Conservation (phyloP, 64 coral and sea anemone genomes). For the Stichodactyla mertensii region DNA sequence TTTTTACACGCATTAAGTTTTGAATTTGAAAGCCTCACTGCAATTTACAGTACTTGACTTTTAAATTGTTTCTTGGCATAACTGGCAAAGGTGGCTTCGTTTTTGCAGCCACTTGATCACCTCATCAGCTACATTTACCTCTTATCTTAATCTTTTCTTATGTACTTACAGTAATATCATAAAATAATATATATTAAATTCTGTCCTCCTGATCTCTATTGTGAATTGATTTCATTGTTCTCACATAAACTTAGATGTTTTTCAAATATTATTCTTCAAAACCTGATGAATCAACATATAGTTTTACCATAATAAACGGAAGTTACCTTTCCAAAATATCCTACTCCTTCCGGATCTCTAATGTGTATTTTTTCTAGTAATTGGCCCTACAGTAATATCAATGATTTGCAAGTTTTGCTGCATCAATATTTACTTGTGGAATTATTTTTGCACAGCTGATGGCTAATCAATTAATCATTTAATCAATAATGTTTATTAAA, state of each 20-base stretch:
- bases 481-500: no score
- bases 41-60: not conserved
- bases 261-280: not conserved
- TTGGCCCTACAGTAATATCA: not conserved
- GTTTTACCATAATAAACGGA: not conserved
- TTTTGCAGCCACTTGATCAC: not conserved
- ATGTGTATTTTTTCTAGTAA: not conserved
- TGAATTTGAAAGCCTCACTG: not conserved
- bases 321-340: not conserved
- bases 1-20: slow-evolving; percentile 5
- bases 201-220: not conserved
- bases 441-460: not conserved
- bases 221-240: not conserved
- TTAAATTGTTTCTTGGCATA: not conserved
- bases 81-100: not conserved
- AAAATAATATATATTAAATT: not conserved
- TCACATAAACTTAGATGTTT: not conserved
- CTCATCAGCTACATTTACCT: not conserved
- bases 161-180: not conserved
- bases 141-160: not conserved
- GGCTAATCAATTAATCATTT: not conserved
- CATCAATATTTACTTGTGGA: not conserved
- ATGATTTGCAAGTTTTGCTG: not conserved
- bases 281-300: not conserved
- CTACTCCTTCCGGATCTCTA: not conserved